Percentiles rank a stretch among this genome's conserved stretches.
Conservation (phyloP, 2,888 invertebrate genomes). For the Spilosoma lubricipeda region DNA sequence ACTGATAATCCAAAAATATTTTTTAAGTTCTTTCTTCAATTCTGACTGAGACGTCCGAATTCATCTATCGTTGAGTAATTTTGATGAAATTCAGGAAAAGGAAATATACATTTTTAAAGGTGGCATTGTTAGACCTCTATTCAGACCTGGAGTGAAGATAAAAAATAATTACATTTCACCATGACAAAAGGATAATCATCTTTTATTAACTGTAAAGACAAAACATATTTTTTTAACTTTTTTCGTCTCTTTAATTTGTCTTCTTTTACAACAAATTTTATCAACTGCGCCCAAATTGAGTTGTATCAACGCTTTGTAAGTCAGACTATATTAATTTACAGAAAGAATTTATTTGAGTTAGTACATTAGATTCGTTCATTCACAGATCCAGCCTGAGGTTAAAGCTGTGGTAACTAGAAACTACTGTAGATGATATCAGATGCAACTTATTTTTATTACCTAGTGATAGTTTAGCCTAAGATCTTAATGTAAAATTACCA, state of each 20-base stretch:
- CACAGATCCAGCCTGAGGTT: background rate
- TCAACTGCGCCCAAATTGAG: conserved; percentile 17
- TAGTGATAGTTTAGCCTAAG: background rate
- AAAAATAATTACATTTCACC: conserved; percentile 50
- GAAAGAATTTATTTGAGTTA: conserved; percentile 3
- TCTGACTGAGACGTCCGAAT: conserved; percentile 5
- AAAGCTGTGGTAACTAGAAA: background rate
- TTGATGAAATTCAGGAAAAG: conserved; percentile 40
- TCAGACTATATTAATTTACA: conserved; percentile 9
- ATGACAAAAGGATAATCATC: conserved; percentile 42
- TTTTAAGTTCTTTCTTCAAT: conserved; percentile 20
- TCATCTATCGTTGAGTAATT: conserved; percentile 30
- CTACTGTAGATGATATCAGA: background rate
- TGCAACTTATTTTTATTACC: too few species aligned
- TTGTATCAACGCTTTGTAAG: conserved; percentile 2
- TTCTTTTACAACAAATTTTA: conserved; percentile 39
- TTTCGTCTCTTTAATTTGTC: conserved; percentile 32
- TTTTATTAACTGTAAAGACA: conserved; percentile 39
- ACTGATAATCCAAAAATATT: conserved; percentile 11
- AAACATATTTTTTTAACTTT: conserved; percentile 28
- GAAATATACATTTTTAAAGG: conserved; percentile 28
- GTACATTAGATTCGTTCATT: background rate
- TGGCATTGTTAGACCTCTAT: conserved; percentile 28
- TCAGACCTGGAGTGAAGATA: conserved; percentile 24
- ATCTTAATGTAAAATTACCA: background rate